phyloP scores from a whole-genome alignment of 2,113 vertebrate species.

The Barbus barbus region DNA sequence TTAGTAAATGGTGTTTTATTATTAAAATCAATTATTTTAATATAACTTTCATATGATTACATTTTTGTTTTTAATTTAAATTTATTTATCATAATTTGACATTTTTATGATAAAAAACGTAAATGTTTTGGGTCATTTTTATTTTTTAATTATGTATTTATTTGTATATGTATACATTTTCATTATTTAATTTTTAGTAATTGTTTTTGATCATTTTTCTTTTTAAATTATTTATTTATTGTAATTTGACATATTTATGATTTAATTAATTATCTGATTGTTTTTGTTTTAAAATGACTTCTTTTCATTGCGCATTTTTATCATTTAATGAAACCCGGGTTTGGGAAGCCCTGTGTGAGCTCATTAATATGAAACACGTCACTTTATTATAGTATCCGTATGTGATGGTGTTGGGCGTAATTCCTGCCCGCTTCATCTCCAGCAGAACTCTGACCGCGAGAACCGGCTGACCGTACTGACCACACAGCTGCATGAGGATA shows the following conservation, averaged over 20 bases:
- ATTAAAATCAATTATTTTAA: too few species aligned
- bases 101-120: too few species aligned
- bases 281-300: background rate
- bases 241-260: background rate
- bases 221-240: background rate
- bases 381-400: conserved; percentile 98
- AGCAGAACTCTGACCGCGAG: conserved; percentile 91
- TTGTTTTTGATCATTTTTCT: background rate
- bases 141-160: too few species aligned
- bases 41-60: too few species aligned
- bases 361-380: background rate
- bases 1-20: too few species aligned
- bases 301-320: background rate
- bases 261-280: background rate
- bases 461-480: conserved; percentile 91
- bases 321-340: too few species aligned
- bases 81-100: too few species aligned
- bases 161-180: too few species aligned
- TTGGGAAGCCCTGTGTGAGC: background rate
- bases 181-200: background rate
- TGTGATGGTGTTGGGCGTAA: conserved; percentile 93
- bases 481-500: conserved; percentile 94
- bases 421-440: conserved; percentile 93
- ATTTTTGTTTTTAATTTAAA: too few species aligned
- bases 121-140: too few species aligned